phyloP scores from a whole-genome alignment of 2,113 vertebrate species.

The Ctenomys sociabilis region DNA sequence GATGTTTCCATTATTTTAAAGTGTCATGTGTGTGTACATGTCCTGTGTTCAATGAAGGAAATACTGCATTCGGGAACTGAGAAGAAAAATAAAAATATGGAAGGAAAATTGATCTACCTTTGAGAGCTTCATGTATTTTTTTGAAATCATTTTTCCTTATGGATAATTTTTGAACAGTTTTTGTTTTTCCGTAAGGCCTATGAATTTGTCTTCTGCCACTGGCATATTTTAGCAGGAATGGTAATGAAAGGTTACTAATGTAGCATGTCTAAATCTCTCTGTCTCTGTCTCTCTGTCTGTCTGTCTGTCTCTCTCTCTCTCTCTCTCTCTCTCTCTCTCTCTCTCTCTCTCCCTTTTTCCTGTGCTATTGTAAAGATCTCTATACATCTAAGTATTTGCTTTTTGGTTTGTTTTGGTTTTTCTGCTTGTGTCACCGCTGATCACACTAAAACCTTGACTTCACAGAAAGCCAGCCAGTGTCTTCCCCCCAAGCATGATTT shows the following conservation, averaged over 20 bases:
- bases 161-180: slow-evolving; percentile 26
- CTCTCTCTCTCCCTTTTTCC: neutral
- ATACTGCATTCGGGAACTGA: neutral
- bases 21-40: neutral
- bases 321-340: too few relatives aligned
- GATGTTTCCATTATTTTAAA: neutral
- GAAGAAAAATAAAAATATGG: slow-evolving; percentile 33
- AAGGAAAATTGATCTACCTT: slow-evolving; percentile 46
- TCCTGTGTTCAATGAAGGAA: neutral
- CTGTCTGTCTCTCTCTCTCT: neutral
- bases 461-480: neutral
- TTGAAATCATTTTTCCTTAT: neutral
- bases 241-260: neutral
- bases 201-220: neutral
- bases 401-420: neutral
- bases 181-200: neutral
- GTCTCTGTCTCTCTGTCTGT: neutral
- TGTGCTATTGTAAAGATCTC: neutral
- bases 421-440: neutral
- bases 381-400: neutral
- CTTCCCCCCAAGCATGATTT: neutral
- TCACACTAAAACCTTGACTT: neutral
- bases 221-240: neutral
- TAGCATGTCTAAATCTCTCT: neutral
- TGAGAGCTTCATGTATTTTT: slow-evolving; percentile 46